These are phyloP conservation scores for Chionis minor DNA, from an alignment of 2,113 vertebrate species.

Conservation along the genomic window DNA sequence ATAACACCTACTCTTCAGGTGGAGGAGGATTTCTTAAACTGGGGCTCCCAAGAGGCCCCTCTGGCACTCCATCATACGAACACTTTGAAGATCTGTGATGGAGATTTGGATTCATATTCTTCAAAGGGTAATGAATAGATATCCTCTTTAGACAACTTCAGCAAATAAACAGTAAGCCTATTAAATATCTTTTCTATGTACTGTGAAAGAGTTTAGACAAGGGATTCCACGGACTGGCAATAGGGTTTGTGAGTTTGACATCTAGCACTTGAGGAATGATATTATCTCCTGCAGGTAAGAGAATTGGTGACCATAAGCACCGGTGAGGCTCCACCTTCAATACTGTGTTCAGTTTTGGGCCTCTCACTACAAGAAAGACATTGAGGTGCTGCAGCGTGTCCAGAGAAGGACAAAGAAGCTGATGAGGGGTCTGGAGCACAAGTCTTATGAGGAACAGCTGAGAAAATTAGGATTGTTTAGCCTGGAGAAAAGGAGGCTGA, in stretches of 20 bases:
- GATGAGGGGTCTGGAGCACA: too few relatives aligned
- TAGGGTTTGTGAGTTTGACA: neutral
- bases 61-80: slow-evolving; percentile 1
- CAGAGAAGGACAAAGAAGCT: too few relatives aligned
- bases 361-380: too few relatives aligned
- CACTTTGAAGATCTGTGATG: slow-evolving; percentile 49
- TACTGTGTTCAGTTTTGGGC: too few relatives aligned
- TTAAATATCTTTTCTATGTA: neutral
- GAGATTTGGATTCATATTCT: slow-evolving; percentile 22
- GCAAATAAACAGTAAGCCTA: neutral
- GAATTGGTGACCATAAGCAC: neutral
- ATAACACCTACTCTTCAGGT: slow-evolving; percentile 12
- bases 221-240: neutral
- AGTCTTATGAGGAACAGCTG: too few relatives aligned
- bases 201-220: neutral
- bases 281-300: neutral
- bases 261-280: neutral
- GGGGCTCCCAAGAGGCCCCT: slow-evolving; percentile 40
- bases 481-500: too few relatives aligned
- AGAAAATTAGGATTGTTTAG: too few relatives aligned
- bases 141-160: slow-evolving; percentile 14
- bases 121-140: slow-evolving; percentile 28
- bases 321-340: too few relatives aligned
- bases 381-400: too few relatives aligned
- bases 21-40: slow-evolving; percentile 57